Percentiles rank a stretch among this genome's conserved stretches.
phyloP scores from a whole-genome alignment of 1,140 invertebrate species.

The Eufriesea mexicana region DNA sequence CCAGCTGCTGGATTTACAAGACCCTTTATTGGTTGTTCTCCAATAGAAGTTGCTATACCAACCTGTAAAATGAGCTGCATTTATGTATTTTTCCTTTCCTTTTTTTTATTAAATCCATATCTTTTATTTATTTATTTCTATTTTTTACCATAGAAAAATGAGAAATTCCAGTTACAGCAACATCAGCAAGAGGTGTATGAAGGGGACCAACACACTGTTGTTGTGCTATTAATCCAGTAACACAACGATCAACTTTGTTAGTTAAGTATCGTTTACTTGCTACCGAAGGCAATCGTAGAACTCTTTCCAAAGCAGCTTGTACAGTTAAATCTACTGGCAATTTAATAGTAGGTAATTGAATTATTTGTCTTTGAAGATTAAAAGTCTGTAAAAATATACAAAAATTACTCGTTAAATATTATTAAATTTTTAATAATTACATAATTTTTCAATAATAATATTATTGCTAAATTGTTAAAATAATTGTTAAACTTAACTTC shows the following conservation, averaged over 20 bases:
- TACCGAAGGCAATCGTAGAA: slow-evolving; percentile 94
- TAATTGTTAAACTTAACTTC: slow-evolving; percentile 83
- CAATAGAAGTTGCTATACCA: slow-evolving; percentile 96
- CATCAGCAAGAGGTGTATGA: slow-evolving; percentile 97
- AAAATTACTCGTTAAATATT: neutral
- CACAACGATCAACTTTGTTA: slow-evolving; percentile 97
- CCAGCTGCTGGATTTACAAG: slow-evolving; percentile 91
- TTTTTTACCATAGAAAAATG: slow-evolving; percentile 84
- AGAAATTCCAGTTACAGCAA: slow-evolving; percentile 94
- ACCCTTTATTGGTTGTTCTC: slow-evolving; percentile 98
- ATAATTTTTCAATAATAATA: too few relatives aligned
- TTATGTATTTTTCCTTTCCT: neutral
- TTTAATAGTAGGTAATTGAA: slow-evolving; percentile 78
- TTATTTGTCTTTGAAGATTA: slow-evolving; percentile 76
- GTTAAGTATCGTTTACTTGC: slow-evolving; percentile 97
- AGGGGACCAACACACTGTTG: slow-evolving; percentile 98
- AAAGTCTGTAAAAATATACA: slow-evolving; percentile 81
- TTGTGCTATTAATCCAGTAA: slow-evolving; percentile 97
- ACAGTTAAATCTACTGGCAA: slow-evolving; percentile 84
- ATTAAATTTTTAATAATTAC: neutral
- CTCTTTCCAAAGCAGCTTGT: slow-evolving; percentile 88
- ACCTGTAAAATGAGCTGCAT: slow-evolving; percentile 79
- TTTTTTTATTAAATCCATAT: neutral
- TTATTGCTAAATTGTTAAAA: neutral
- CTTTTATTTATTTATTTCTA: neutral